Percentiles rank a stretch among this genome's conserved stretches.
These are phyloP conservation scores for Dicyrtoma fusca DNA, from an alignment of 2,888 invertebrate genomes.

Conservation along the genomic window DNA sequence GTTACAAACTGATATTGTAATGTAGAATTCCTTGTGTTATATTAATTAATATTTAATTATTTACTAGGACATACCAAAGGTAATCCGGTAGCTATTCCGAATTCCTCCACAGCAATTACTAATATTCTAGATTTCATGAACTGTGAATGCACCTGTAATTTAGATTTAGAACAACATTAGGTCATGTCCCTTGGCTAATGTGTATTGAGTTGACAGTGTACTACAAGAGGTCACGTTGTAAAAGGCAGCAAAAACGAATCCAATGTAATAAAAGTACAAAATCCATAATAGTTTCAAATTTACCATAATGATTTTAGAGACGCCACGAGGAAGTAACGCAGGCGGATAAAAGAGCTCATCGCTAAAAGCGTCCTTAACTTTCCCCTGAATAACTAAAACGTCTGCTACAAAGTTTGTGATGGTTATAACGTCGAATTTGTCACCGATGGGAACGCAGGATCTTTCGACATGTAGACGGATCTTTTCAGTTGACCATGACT, in stretches of 20 bases:
- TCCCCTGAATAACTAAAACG: constrained; percentile 65
- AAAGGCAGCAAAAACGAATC: neutral
- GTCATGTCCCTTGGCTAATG: no score
- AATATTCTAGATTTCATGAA: constrained; percentile 44
- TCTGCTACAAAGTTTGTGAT: constrained; percentile 66
- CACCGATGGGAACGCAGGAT: constrained; percentile 65
- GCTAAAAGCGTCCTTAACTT: constrained; percentile 65
- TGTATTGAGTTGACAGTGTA: no score
- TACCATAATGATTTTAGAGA: constrained; percentile 20
- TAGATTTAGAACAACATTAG: no score
- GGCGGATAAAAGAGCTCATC: constrained; percentile 65
- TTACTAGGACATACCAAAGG: no score
- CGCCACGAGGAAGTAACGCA: constrained; percentile 65
- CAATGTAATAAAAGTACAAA: neutral
- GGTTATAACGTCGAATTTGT: constrained; percentile 63
- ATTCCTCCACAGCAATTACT: constrained; percentile 44
- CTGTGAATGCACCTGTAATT: constrained; percentile 11
- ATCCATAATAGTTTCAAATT: no score
- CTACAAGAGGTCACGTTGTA: no score
- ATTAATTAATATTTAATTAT: no score
- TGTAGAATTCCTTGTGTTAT: no score
- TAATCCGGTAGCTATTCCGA: no score
- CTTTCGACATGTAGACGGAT: constrained; percentile 65
- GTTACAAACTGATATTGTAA: no score
- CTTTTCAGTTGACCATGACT: constrained; percentile 64